These are phyloP conservation scores for Ciconia maguari DNA, from an alignment of 2,113 vertebrate genomes.

Conservation along the genomic window DNA sequence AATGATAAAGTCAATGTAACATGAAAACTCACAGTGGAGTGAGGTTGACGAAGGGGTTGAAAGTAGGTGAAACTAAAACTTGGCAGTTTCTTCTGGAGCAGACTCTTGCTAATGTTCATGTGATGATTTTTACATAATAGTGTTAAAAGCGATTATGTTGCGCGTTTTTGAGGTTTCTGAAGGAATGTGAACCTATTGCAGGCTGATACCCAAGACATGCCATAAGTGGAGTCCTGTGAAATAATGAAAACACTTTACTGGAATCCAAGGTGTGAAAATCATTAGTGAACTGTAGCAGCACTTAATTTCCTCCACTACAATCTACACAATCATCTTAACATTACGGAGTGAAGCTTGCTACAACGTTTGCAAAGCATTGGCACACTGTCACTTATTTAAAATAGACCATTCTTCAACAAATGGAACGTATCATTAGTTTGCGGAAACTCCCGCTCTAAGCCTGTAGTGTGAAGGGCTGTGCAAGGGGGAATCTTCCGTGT, in stretches of 20 bases:
- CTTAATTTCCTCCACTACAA: background rate
- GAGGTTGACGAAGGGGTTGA: background rate
- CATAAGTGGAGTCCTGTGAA: background rate
- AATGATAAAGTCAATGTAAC: background rate
- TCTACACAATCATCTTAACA: background rate
- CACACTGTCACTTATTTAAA: background rate
- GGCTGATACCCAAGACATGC: background rate
- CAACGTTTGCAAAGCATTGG: background rate
- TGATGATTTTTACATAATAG: background rate
- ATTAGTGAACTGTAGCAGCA: background rate
- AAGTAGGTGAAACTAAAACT: background rate
- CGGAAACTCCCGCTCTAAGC: background rate
- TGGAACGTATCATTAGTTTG: fast-evolving
- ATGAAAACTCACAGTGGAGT: background rate
- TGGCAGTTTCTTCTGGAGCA: background rate
- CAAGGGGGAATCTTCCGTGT: background rate
- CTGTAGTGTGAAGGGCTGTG: background rate
- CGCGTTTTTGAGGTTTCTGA: background rate
- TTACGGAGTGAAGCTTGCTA: background rate
- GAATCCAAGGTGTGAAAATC: background rate
- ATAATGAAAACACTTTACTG: background rate
- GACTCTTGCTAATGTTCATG: background rate
- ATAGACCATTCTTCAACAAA: background rate
- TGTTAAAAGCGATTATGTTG: background rate
- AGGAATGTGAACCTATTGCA: background rate